Base-by-base conservation (phyloP, 2,113 vertebrate species). In the Ondatra zibethicus region DNA sequence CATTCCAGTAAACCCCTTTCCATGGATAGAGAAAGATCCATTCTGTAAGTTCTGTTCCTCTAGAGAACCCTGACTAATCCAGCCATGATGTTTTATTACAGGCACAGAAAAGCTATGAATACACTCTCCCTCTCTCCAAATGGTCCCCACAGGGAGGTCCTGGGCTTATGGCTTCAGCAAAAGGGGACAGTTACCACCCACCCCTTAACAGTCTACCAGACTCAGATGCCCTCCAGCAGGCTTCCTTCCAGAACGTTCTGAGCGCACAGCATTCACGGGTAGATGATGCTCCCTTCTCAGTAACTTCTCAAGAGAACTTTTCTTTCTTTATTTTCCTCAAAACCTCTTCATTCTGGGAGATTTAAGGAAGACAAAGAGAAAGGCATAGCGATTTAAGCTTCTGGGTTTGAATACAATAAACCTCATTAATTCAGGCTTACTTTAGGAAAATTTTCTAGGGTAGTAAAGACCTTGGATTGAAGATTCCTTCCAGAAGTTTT, bases 351-450 rank as follows among this genome's bases (percentile, higher is more conserved):
- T 27, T 39, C 66, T 39, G 23, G 68, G 33, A 84, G 81, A 75
- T 77, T 94, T 93, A 82, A 94, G 86, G n/a, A 65, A 87, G 61
- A 80, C 81, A 39, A 31, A 72, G 82, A 63, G 93, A 97, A 95
- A 88, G 95, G 94, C 88, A 88, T 88, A 88, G 33, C 39, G 36
- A 87, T 21, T 66, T 61, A 66, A 47, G 66, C 73, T 89, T 94
- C 72, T 1, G 0, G 33, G 91, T 86, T 82, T 85, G 91, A 82
- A 65, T 61, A 73, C 72, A 76, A 72, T 66, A 89, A 86, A 73
- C 33, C 88, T 96, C 88, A 97, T 97, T 94, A 95, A 88, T 91
- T 86, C 66, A 78, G 81, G 72, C 25, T 97, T 88, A 75, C 65
- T 2, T 63, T 39, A 27, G 55, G 66, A 84, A 78, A 81, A 85